These are phyloP conservation scores for Naja naja DNA, from an alignment of 2,113 vertebrate genomes.

Conservation along the genomic window DNA sequence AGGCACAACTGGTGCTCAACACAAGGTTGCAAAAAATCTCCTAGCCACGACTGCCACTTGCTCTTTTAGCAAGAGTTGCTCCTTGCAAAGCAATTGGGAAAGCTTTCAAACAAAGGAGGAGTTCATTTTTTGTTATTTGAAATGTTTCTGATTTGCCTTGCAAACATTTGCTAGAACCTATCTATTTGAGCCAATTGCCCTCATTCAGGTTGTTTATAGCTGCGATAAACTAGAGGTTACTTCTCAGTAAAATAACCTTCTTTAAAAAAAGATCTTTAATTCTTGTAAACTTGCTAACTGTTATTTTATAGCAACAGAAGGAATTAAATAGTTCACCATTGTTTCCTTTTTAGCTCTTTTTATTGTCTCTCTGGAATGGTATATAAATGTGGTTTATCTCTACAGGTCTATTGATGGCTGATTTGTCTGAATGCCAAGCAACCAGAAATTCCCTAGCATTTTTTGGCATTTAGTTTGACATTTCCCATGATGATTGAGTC, in stretches of 20 bases:
- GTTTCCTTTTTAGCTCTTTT: neutral
- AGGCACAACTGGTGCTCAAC: neutral
- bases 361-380: neutral
- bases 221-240: too few relatives aligned
- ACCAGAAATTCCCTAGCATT: neutral
- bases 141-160: neutral
- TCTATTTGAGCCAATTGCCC: rapidly evolving
- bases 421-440: neutral
- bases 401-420: neutral
- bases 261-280: neutral
- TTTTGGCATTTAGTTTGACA: neutral
- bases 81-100: neutral
- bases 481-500: neutral
- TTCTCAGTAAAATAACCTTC: neutral
- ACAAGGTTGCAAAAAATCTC: neutral
- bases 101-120: neutral
- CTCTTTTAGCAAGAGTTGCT: neutral
- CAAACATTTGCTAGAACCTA: rapidly evolving
- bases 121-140: rapidly evolving
- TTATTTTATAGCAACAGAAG: neutral
- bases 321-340: neutral
- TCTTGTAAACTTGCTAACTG: neutral
- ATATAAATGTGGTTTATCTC: neutral
- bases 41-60: neutral
- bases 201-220: neutral